These are phyloP conservation scores for Sebastes goodei DNA, from an alignment of 2,797 vertebrate genomes.

Conservation along the genomic window DNA sequence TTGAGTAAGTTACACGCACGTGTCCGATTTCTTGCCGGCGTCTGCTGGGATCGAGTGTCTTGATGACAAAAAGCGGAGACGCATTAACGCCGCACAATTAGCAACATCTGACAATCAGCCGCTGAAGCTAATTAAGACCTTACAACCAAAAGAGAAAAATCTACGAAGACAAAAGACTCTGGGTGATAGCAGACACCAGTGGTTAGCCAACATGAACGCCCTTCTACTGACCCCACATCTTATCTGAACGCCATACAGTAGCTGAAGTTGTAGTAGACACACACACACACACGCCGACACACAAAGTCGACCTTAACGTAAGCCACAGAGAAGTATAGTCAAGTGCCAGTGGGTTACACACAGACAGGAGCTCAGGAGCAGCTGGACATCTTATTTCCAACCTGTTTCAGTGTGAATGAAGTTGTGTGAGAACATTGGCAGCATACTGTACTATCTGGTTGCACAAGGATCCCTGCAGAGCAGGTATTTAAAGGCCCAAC, in stretches of 20 bases:
- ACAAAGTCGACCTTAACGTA: not conserved
- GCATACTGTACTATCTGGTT: not conserved
- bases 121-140: not conserved
- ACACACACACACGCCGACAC: not conserved
- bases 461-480: slow-evolving; percentile 11
- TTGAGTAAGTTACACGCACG: not conserved
- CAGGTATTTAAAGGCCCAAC: slow-evolving; percentile 44
- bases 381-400: not conserved
- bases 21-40: not conserved
- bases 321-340: not conserved
- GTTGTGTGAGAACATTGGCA: too few relatives aligned
- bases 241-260: slow-evolving; percentile 30
- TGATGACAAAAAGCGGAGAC: not conserved
- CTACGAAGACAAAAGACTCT: too few relatives aligned
- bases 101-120: not conserved
- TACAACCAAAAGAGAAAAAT: not conserved
- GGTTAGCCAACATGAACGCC: not conserved
- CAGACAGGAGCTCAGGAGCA: not conserved
- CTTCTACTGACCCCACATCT: slow-evolving; percentile 49
- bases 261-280: not conserved
- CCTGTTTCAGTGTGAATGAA: not conserved
- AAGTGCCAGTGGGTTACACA: not conserved
- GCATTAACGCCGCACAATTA: not conserved
- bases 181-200: not conserved
- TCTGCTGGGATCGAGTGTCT: slow-evolving; percentile 11